These are phyloP conservation scores for Hyperoodon ampullatus DNA, from an alignment of 2,113 vertebrate genomes.

Conservation along the genomic window DNA sequence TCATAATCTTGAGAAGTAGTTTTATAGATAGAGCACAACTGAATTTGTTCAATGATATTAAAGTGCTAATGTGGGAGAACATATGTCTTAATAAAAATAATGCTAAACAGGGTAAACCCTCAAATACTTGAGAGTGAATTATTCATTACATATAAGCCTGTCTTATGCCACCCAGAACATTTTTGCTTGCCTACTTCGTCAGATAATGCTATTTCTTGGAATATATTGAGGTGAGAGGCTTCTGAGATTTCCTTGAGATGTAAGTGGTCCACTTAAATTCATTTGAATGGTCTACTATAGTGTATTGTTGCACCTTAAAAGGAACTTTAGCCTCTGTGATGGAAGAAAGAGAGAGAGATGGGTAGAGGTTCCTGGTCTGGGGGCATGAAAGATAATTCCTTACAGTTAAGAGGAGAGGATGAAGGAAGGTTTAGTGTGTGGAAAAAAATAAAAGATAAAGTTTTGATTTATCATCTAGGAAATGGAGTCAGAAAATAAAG, in stretches of 20 bases:
- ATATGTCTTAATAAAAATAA: neutral
- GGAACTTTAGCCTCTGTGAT: neutral
- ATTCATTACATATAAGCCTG: neutral
- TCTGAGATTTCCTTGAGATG: neutral
- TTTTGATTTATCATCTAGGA: neutral
- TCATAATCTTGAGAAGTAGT: neutral
- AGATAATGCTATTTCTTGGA: neutral
- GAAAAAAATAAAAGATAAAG: neutral
- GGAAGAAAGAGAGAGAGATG: neutral
- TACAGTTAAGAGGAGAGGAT: neutral
- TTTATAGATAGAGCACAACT: neutral
- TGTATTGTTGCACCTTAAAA: neutral
- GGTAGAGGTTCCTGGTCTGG: neutral
- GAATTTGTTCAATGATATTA: neutral
- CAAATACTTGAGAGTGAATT: neutral
- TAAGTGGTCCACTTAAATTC: neutral
- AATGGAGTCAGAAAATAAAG: neutral
- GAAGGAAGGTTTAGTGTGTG: neutral
- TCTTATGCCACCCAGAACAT: neutral
- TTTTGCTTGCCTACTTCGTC: neutral
- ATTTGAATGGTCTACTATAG: neutral
- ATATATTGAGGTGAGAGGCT: neutral
- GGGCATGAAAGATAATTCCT: neutral
- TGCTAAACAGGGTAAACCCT: neutral
- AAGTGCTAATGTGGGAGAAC: neutral